These are phyloP conservation scores for Hylaeus anthracinus DNA, from an alignment of 1,140 invertebrate genomes.

Conservation along the genomic window DNA sequence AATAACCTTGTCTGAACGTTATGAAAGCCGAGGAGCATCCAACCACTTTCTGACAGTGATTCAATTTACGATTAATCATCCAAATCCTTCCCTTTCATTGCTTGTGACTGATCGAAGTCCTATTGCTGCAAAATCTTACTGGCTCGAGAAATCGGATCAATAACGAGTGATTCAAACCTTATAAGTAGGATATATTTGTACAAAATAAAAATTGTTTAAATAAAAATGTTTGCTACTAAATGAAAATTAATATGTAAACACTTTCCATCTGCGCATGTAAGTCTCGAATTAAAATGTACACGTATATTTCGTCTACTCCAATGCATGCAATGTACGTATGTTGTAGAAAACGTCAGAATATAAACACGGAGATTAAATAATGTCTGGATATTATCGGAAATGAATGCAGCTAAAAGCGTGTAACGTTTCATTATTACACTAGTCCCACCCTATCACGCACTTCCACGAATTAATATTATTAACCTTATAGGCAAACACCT, in stretches of 20 bases:
- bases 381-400: background rate
- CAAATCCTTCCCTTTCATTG: background rate
- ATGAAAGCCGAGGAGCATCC: background rate
- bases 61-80: background rate
- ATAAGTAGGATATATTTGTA: background rate
- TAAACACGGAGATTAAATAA: background rate
- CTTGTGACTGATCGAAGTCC: background rate
- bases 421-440: background rate
- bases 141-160: too few relatives aligned
- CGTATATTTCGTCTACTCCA: background rate
- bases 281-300: background rate
- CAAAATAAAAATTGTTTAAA: background rate
- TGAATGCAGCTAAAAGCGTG: background rate
- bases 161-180: too few relatives aligned
- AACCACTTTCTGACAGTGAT: constrained; percentile 3
- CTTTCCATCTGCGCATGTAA: too few relatives aligned
- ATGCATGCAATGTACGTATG: background rate
- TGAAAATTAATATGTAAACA: too few relatives aligned
- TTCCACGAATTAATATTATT: background rate
- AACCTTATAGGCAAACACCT: background rate
- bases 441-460: too few relatives aligned
- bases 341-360: background rate
- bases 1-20: background rate
- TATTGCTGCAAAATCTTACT: background rate
- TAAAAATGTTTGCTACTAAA: too few relatives aligned